Percentiles rank a stretch among this genome's conserved stretches.
These are phyloP conservation scores for Pseudomyrmex cubaensis DNA, from an alignment of 1,140 invertebrate species.

Conservation along the genomic window DNA sequence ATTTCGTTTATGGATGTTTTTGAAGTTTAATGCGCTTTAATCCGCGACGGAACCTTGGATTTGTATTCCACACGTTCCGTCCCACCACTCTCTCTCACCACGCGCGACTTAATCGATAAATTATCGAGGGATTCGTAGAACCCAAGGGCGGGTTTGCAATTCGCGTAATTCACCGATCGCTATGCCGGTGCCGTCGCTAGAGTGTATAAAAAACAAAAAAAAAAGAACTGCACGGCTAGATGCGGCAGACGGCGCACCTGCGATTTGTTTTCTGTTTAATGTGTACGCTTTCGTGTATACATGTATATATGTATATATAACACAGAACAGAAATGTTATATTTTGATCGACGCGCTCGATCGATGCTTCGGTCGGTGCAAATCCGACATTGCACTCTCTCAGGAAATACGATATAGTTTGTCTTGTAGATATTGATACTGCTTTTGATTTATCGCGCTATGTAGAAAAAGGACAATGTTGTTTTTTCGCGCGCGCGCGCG, in stretches of 20 bases:
- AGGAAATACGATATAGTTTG: slow-evolving; percentile 27
- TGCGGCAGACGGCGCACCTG: neutral
- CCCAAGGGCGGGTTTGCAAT: slow-evolving; percentile 62
- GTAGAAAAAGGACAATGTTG: neutral
- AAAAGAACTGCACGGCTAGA: neutral
- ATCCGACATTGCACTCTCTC: neutral
- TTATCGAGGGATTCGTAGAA: slow-evolving; percentile 73
- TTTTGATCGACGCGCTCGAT: slow-evolving; percentile 9
- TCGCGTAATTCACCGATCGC: slow-evolving; percentile 70
- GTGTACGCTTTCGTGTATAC: neutral
- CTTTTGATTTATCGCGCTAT: neutral
- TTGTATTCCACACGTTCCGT: slow-evolving; percentile 62
- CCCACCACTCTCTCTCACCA: too few species aligned
- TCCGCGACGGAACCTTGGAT: slow-evolving; percentile 34
- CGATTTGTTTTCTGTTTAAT: slow-evolving; percentile 57
- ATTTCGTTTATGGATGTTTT: neutral
- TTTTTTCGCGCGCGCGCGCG: neutral
- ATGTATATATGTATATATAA: neutral
- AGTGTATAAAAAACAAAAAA: slow-evolving; percentile 58
- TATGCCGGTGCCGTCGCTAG: slow-evolving; percentile 26
- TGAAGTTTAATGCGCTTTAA: slow-evolving; percentile 65
- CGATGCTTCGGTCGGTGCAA: neutral
- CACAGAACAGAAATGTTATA: slow-evolving; percentile 27
- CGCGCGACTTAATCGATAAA: slow-evolving; percentile 73
- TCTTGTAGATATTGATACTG: slow-evolving; percentile 1